Evolutionary conservation across 1,140 invertebrate genomes (phyloP), one percentile per base, ranked within the genome.

Genomic region (Nasonia giraulti): DNA sequence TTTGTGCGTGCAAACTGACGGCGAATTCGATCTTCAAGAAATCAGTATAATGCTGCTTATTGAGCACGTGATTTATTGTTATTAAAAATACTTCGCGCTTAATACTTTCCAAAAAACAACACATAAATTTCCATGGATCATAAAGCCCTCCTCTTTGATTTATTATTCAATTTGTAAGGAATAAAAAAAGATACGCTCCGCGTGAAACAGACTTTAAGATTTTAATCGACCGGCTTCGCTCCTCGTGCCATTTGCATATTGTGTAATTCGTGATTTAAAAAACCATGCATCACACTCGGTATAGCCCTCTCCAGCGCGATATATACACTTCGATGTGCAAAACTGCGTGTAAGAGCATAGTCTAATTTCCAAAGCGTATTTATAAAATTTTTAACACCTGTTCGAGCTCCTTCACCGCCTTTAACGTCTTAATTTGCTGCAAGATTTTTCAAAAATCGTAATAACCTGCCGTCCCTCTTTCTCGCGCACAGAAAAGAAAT

Each of bases 361-460:
- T 55, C 10, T 12, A 80, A 44, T 14, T 47, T 69, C 2, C 31
- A 62, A 55, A 76, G 10, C 20, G 37, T 44, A 76, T 83, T 68
- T 68, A 69, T 83, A 78, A 47, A 27, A 78, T 71, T 31, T 55
- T 78, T 69, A 78, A 55, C 75, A 78, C 62, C 62, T 78, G 68
- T 80, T 73, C n/a, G 12, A 55, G 5, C 69, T 55, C n/a, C 33
- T 74, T 27, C 27, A 10, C 20, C 7, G 11, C 77, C n/a, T 83
- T 83, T 50, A 78, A 78, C 44, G 40, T 73, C 44, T 80, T 6
- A 74, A 79, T 84, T 79, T 20, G 37, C 55, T 69, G 33, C 82
- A 78, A 50, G 31, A 68, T 77, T 83, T 83, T 83, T 47, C 37
- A 71, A 37, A 14, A 74, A 73, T 1, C 68, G 44, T 37, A 82